Percentiles rank a stretch among this genome's conserved stretches.
phyloP scores from a whole-genome alignment of 1,140 invertebrate species.

The Bombus difficillimus region DNA sequence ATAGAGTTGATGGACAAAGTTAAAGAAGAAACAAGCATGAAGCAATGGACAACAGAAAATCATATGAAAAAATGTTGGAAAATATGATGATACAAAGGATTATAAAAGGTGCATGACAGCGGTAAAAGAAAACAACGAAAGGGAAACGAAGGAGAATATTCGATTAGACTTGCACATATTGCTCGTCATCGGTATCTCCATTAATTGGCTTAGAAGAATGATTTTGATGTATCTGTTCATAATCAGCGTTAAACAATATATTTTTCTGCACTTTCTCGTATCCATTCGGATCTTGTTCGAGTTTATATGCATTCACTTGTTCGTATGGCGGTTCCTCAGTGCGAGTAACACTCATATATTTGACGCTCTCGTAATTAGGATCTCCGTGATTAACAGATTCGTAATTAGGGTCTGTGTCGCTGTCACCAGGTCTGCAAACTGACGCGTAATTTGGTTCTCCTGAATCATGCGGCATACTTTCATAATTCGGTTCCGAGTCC shows the following conservation, averaged over 20 bases:
- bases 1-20: background rate
- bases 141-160: background rate
- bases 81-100: background rate
- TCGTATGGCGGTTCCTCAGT: slow-evolving; percentile 81
- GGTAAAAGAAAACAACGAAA: background rate
- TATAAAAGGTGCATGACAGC: too few species aligned
- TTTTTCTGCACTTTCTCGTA: slow-evolving; percentile 74
- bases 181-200: slow-evolving; percentile 76
- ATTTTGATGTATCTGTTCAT: slow-evolving; percentile 74
- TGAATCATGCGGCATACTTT: slow-evolving; percentile 86
- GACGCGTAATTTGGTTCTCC: slow-evolving; percentile 82
- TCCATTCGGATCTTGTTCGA: slow-evolving; percentile 50
- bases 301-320: slow-evolving; percentile 74
- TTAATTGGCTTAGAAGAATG: slow-evolving; percentile 60
- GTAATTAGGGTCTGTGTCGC: slow-evolving; percentile 89
- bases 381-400: slow-evolving; percentile 85
- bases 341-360: slow-evolving; percentile 75
- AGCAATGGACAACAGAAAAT: background rate
- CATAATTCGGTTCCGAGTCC: slow-evolving; percentile 86
- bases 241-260: slow-evolving; percentile 64
- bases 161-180: slow-evolving; percentile 77
- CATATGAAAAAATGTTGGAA: background rate
- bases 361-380: slow-evolving; percentile 83
- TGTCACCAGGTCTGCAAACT: slow-evolving; percentile 85
- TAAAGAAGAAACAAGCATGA: background rate